Conservation (phyloP, 2,113 vertebrate genomes). For the Poeciliopsis turrubarensis region DNA sequence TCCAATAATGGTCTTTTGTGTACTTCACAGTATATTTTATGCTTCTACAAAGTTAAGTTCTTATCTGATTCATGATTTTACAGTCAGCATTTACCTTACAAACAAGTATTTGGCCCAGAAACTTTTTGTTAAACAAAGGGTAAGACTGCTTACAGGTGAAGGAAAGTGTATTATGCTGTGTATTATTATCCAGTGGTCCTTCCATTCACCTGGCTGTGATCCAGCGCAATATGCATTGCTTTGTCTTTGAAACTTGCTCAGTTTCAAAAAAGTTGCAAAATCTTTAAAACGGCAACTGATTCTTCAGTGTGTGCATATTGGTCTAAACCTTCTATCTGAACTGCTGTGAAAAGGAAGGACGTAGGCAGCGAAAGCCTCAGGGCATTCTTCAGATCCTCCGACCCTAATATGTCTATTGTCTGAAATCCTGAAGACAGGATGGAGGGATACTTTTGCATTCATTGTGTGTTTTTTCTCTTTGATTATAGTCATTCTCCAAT, state of each 20-base stretch:
- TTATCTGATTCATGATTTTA: no score
- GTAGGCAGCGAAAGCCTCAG: neutral
- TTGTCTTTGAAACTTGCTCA: no score
- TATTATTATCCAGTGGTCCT: no score
- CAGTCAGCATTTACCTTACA: neutral
- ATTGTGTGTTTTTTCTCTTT: conserved; percentile 4
- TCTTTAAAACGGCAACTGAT: neutral
- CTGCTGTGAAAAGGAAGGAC: neutral
- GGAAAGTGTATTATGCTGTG: no score
- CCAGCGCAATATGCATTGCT: no score
- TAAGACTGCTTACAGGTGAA: no score
- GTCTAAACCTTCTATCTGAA: conserved; percentile 15
- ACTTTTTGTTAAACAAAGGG: neutral
- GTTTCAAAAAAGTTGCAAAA: neutral
- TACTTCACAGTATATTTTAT: no score
- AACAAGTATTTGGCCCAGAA: neutral
- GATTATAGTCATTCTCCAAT: conserved; percentile 6
- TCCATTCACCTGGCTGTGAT: no score
- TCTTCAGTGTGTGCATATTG: neutral
- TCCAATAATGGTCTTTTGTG: no score
- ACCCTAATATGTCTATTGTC: conserved; percentile 19
- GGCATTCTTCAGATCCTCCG: neutral
- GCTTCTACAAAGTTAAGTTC: no score
- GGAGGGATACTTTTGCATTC: neutral
- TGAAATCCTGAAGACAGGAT: conserved; percentile 7